A percentile compares a stretch with the other conserved stretches of the same genome.
Conservation (phyloP, 2,797 vertebrate species). For the Coreius guichenoti region DNA sequence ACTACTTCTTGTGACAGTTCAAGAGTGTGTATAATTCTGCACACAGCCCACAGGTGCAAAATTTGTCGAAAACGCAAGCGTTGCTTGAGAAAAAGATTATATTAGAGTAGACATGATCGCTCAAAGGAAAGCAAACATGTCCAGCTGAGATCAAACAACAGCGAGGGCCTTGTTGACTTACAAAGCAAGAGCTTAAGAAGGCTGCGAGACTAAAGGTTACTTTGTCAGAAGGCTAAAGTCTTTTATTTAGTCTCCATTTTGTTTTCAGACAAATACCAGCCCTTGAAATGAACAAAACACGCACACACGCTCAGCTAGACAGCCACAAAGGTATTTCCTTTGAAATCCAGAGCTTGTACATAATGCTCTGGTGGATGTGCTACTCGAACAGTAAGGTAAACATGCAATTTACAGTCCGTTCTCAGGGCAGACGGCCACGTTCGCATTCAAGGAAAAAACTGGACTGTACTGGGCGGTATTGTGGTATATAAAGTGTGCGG, state of each 20-base stretch:
- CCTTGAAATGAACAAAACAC: slow-evolving; percentile 33
- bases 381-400: slow-evolving; percentile 66
- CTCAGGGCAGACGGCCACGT: slow-evolving; percentile 47
- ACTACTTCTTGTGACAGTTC: background rate
- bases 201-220: slow-evolving; percentile 38
- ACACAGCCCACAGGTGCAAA: background rate
- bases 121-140: slow-evolving; percentile 52
- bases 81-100: background rate
- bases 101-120: slow-evolving; percentile 33
- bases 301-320: slow-evolving; percentile 42
- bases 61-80: background rate
- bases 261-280: slow-evolving; percentile 47
- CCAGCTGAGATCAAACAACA: slow-evolving; percentile 51
- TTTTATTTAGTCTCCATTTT: slow-evolving; percentile 50
- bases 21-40: background rate
- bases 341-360: slow-evolving; percentile 52
- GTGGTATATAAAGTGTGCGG: background rate
- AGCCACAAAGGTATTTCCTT: slow-evolving; percentile 57
- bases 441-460: slow-evolving; percentile 65
- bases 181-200: slow-evolving; percentile 39
- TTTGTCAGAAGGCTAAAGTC: slow-evolving; percentile 32
- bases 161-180: slow-evolving; percentile 38
- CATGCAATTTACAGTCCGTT: slow-evolving; percentile 62
- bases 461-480: background rate
- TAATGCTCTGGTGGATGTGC: slow-evolving; percentile 54